Evolutionary conservation across 1,140 invertebrate genomes (phyloP).

Genomic region (Antheraea pernyi): DNA sequence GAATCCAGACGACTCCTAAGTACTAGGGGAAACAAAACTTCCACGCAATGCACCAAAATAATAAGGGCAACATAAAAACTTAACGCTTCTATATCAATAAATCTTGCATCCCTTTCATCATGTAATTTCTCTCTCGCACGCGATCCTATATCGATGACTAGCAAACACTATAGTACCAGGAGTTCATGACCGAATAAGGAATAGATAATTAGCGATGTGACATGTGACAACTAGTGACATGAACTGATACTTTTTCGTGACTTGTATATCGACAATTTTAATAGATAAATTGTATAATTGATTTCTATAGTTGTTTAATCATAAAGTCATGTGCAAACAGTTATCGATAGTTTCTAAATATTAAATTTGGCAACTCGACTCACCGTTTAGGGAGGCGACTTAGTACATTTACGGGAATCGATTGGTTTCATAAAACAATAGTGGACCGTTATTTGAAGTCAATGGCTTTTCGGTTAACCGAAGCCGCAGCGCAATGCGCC

Average conservation of each 20-base stretch:
- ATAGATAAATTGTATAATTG: too few species aligned
- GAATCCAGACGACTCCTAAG: too few species aligned
- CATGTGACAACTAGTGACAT: too few species aligned
- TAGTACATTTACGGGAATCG: neutral
- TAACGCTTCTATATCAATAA: neutral
- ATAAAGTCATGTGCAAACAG: too few species aligned
- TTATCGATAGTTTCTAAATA: too few species aligned
- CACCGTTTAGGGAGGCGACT: neutral
- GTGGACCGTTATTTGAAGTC: neutral
- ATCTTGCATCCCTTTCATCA: neutral
- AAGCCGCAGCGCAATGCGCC: neutral
- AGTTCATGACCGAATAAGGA: neutral
- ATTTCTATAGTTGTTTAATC: too few species aligned
- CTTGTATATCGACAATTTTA: neutral
- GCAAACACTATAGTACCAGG: neutral
- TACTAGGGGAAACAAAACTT: neutral
- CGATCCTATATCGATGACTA: neutral
- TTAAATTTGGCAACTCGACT: too few species aligned
- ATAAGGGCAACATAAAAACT: neutral
- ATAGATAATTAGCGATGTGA: neutral
- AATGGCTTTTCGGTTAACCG: neutral
- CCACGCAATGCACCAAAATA: neutral
- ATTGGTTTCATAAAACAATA: slow-evolving; percentile 1
- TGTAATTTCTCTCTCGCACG: neutral
- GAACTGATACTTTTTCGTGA: too few species aligned